Evolutionary conservation across 2,888 invertebrate genomes (phyloP), one percentile per base, ranked within the genome.

Genomic region (Ormyrus labotus): DNA sequence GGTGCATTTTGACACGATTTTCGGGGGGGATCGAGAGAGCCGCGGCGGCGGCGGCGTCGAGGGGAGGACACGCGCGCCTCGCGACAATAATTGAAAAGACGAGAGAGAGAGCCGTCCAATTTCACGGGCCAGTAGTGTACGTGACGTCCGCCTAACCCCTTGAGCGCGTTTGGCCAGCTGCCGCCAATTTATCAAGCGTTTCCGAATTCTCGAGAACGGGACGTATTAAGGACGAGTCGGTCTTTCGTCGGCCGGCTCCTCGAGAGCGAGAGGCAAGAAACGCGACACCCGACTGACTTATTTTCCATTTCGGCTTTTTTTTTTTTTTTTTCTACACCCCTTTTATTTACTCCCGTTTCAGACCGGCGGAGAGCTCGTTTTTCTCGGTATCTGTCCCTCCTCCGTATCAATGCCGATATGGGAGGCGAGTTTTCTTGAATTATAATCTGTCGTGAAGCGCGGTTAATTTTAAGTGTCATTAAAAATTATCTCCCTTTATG

Each of bases 141-240:
- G 65, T 8, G 57, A 34, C 65, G 50, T 58, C 11, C 47, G 74
- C 11, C 47, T 51, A 51, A 34, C 19, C 82, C 82, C 83, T 81
- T 81, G 79, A 82, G 71, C 69, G 76, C 34, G 81, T 68, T 78
- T 73, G 72, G 11, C 47, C 86, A 86, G 86, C 86, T 86, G 86
- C 72, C 84, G 83, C 84, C 84, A 81, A 86, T 86, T 86, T 84
- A 85, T 85, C 84, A 83, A 80, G 72, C 74, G 64, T 67, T 45
- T 50, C 58, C 10, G 48, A 74, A 65, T 65, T 57, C n/a, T 47
- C 65, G 9, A 57, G 10, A 74, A 58, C 11, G 6, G 10, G 5
- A n/a, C 65, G 11, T 19, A 47, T 65, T 65, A 64, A 58, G 47
- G 48, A 53, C 34, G 34, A 4, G 51, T 3, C 71, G 7, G 11